A percentile compares a stretch with the other conserved stretches of the same genome.
Evolutionary conservation across 1,140 invertebrate species (phyloP).

Genomic region (Apis mellifera): DNA sequence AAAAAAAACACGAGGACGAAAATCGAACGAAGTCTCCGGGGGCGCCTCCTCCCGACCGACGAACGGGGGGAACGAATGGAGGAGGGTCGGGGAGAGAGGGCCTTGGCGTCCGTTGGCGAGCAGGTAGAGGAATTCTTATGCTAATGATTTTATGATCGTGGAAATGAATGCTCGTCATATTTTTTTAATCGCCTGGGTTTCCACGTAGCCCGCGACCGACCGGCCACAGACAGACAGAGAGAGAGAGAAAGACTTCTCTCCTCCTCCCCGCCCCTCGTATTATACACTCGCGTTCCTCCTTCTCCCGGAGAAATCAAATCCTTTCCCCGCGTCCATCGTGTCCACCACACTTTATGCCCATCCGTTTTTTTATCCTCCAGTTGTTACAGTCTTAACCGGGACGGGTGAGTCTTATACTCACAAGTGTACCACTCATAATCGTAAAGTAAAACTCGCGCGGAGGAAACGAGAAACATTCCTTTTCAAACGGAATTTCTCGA

Average conservation of each 20-base stretch:
- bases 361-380: conserved; percentile 55
- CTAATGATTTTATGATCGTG: conserved; percentile 82
- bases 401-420: conserved; percentile 42
- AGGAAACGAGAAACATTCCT: background rate
- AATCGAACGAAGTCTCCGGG: conserved; percentile 54
- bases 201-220: conserved; percentile 63
- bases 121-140: conserved; percentile 82
- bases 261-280: background rate
- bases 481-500: conserved; percentile 42
- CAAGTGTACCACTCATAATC: conserved; percentile 50
- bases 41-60: conserved; percentile 41
- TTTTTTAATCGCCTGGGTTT: conserved; percentile 80
- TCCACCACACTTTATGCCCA: conserved; percentile 57
- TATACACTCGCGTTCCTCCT: background rate
- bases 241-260: too few relatives aligned
- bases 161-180: conserved; percentile 82
- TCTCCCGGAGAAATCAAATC: background rate
- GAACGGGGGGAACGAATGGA: background rate
- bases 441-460: conserved; percentile 57
- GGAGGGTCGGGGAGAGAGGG: background rate
- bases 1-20: conserved; percentile 62
- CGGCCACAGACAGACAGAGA: conserved; percentile 25
- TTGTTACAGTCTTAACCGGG: conserved; percentile 64
- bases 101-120: conserved; percentile 24
- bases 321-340: conserved; percentile 50